phyloP scores from a whole-genome alignment of 2,888 invertebrate species.

The Microdon myrmicae region DNA sequence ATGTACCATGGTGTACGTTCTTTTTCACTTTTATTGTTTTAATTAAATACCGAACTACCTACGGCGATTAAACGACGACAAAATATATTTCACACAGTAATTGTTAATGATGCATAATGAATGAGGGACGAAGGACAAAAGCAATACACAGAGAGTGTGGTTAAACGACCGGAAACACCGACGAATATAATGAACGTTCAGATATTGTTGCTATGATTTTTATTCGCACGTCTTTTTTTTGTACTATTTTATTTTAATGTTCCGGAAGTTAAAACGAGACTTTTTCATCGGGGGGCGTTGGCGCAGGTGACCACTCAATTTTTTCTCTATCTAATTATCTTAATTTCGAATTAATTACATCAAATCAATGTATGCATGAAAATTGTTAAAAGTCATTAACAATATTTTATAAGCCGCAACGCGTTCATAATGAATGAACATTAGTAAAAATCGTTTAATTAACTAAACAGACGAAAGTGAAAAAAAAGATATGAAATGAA shows the following conservation, averaged over 20 bases:
- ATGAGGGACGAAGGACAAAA: slow-evolving; percentile 10
- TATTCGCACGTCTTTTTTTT: slow-evolving; percentile 17
- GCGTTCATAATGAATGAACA: slow-evolving; percentile 6
- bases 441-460: slow-evolving; percentile 1
- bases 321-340: slow-evolving; percentile 40
- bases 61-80: slow-evolving; percentile 65
- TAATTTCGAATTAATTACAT: slow-evolving; percentile 44
- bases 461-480: slow-evolving; percentile 1
- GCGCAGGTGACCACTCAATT: slow-evolving; percentile 6
- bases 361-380: slow-evolving; percentile 33
- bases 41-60: slow-evolving; percentile 46
- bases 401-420: slow-evolving; percentile 14
- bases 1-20: no score
- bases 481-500: slow-evolving; percentile 1
- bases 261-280: slow-evolving; percentile 25
- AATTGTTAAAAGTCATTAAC: slow-evolving; percentile 15
- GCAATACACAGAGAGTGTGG: not conserved
- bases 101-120: slow-evolving; percentile 52
- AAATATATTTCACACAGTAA: slow-evolving; percentile 43
- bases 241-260: slow-evolving; percentile 24
- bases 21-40: slow-evolving; percentile 39
- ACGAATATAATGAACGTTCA: slow-evolving; percentile 37
- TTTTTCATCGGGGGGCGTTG: slow-evolving; percentile 13
- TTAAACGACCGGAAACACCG: no score
- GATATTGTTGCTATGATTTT: slow-evolving; percentile 13